These are phyloP conservation scores for Caenorhabditis sp. DNA, from an alignment of 2,888 invertebrate species.

Conservation along the genomic window DNA sequence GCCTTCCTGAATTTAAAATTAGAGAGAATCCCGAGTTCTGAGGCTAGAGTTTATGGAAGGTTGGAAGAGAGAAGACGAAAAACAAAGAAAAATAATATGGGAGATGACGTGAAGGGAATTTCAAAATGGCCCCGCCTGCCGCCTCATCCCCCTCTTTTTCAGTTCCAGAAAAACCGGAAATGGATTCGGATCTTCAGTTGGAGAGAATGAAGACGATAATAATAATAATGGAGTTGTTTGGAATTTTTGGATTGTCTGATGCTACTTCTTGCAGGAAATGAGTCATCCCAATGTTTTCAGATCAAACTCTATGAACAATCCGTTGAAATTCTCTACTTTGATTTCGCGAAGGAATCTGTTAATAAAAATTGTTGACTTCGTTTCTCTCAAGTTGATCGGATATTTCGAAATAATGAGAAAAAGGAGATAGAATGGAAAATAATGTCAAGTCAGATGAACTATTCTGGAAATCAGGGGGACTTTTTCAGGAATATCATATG, in stretches of 20 bases:
- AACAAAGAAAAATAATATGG: conserved; percentile 26
- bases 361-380: too few relatives aligned
- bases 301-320: too few relatives aligned
- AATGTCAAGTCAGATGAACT: too few relatives aligned
- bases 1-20: conserved; percentile 21
- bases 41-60: not conserved
- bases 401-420: too few relatives aligned
- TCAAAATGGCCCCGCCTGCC: conserved; percentile 38
- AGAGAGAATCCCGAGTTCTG: not conserved
- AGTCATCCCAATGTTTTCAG: not conserved
- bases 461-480: too few relatives aligned
- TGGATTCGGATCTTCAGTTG: not conserved
- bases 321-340: too few relatives aligned
- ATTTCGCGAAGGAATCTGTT: too few relatives aligned
- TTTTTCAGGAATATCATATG: too few relatives aligned
- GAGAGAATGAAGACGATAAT: not conserved
- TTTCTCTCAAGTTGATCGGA: too few relatives aligned
- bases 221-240: conserved; percentile 8
- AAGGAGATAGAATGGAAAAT: too few relatives aligned
- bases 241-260: not conserved
- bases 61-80: not conserved
- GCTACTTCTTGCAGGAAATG: not conserved
- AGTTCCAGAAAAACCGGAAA: conserved; percentile 28
- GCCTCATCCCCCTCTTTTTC: not conserved
- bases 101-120: conserved; percentile 34